These are phyloP conservation scores for Morbakka virulenta DNA, from an alignment of 30 jellyfish, hydroid and myxozoan genomes.

Conservation along the genomic window DNA sequence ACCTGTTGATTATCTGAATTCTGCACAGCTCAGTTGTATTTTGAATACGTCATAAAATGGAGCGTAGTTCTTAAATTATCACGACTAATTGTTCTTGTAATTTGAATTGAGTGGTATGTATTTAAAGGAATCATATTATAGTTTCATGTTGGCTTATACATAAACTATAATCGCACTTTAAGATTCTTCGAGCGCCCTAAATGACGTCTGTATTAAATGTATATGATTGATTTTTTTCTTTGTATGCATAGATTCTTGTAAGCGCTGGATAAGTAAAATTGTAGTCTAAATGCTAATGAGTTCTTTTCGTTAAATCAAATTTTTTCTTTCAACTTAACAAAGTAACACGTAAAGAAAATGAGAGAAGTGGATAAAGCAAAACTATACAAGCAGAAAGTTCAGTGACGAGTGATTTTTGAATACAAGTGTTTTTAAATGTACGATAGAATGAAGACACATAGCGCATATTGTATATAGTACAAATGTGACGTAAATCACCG, in stretches of 20 bases:
- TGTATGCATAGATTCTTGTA: not conserved
- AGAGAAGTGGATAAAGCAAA: not conserved
- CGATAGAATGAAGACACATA: not conserved
- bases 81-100: too few relatives aligned
- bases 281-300: too few relatives aligned
- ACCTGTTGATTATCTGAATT: too few relatives aligned
- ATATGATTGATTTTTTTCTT: not conserved
- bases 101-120: too few relatives aligned
- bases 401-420: not conserved
- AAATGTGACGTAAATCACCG: not conserved
- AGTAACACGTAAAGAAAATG: not conserved
- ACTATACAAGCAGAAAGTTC: not conserved
- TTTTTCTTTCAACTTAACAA: not conserved
- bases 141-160: too few relatives aligned
- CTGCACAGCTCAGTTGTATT: too few relatives aligned
- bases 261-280: not conserved
- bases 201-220: slow-evolving; percentile 1
- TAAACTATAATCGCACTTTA: too few relatives aligned
- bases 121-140: too few relatives aligned
- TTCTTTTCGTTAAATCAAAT: too few relatives aligned
- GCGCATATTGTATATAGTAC: slow-evolving; percentile 4
- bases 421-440: not conserved
- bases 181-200: too few relatives aligned
- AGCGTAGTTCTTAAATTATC: too few relatives aligned
- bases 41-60: too few relatives aligned